Evolutionary conservation across 2,113 vertebrate species (phyloP), one percentile per base, ranked within the genome.

Genomic region (Dermatemys mawii): DNA sequence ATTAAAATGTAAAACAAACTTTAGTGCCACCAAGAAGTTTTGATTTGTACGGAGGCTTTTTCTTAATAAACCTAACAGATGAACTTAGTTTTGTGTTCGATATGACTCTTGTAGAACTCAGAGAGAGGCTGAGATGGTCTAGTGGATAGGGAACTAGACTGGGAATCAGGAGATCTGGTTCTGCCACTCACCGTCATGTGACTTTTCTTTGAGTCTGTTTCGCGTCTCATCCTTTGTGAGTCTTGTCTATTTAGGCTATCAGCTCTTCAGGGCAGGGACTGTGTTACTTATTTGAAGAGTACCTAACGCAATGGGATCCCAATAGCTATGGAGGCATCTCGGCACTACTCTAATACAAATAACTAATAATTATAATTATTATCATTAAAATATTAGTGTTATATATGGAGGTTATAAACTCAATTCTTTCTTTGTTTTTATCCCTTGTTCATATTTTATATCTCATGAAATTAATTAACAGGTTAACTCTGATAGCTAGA

Each of bases 361-460:
- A 57, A 89, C 26, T 22, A 90, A 63, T 81, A 32, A 46, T 87
- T 50, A 54, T 96, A 49, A 9, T 94, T 73, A 32, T 83, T 79
- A 48, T 86, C 60, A 55, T 54, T 88, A 54, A 54, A 41, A 81
- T 93, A 90, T 80, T 95, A 38, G 8, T 70, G 21, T 82, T 79
- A 48, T 70, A 85, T 63, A 86, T 44, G 3, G 85, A 92, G 46
- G 46, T 90, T 90, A 55, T 82, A 87, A 92, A 87, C 86, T 93
- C 27, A 88, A 86, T 92, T 89, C 92, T n/a, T 93, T 83, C 90
- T 90, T 73, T 91, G 73, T 4, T 87, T 95, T 92, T 91, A 82
- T 88, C 87, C 1, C 0, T 91, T 44, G 46, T 93, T 96, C 87
- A 67, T 83, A 32, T 83, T 95, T 87, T 75, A 32, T 89, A 70